Evolutionary conservation across 2,113 vertebrate species (phyloP).

Genomic region (Ptyas mucosa): DNA sequence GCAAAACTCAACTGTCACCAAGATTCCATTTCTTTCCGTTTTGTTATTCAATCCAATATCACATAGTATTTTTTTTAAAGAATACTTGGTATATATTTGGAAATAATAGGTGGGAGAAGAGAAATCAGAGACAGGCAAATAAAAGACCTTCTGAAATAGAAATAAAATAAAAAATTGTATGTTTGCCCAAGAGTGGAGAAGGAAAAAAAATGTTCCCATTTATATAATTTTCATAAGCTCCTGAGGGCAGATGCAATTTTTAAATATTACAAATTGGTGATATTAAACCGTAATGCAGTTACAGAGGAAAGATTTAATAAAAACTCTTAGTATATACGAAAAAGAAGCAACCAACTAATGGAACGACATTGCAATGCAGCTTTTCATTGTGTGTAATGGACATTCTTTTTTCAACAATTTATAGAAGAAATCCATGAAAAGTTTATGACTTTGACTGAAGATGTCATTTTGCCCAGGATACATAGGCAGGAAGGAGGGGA

Average conservation of each 20-base stretch:
- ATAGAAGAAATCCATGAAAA: constrained; percentile 17
- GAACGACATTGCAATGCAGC: constrained; percentile 1
- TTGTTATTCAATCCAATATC: constrained; percentile 55
- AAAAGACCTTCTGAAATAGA: constrained; percentile 33
- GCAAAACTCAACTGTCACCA: constrained; percentile 53
- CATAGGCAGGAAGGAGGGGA: not conserved
- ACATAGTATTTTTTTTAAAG: constrained; percentile 49
- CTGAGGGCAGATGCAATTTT: constrained; percentile 48
- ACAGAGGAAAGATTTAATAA: constrained; percentile 48
- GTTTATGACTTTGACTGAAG: not conserved
- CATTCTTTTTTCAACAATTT: not conserved
- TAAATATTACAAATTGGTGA: constrained; percentile 50
- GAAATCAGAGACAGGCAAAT: constrained; percentile 46
- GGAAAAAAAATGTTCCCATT: constrained; percentile 30
- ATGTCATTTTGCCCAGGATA: constrained; percentile 15
- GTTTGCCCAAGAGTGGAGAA: not conserved
- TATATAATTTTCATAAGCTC: constrained; percentile 55
- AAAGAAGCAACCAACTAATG: constrained; percentile 1
- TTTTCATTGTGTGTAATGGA: not conserved
- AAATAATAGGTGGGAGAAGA: constrained; percentile 38
- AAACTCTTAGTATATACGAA: constrained; percentile 27
- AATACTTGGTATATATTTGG: constrained; percentile 55
- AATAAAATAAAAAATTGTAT: constrained; percentile 30
- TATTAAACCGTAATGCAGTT: constrained; percentile 50
- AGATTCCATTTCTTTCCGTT: constrained; percentile 46